A percentile compares a stretch with the other conserved stretches of the same genome.
Conservation (phyloP, 2,888 invertebrate species). For the Cantharis rustica region DNA sequence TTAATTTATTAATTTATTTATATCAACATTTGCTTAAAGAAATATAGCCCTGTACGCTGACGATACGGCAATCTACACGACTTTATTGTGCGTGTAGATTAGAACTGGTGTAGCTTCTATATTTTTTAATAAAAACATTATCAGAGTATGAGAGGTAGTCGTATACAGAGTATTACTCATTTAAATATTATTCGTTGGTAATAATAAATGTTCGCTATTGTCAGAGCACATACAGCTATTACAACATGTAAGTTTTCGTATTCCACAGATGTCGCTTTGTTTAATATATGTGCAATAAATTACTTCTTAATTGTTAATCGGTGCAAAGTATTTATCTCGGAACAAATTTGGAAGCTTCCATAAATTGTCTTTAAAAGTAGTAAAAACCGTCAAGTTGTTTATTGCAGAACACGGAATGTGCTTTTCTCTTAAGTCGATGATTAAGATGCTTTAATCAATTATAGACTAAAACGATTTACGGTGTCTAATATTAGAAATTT, state of each 20-base stretch:
- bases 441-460: conserved; percentile 26
- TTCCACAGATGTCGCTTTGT: not conserved
- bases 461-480: not conserved
- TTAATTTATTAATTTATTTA: too few species aligned
- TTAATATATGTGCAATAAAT: not conserved
- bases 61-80: too few species aligned
- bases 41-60: too few species aligned
- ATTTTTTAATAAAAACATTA: too few species aligned
- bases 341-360: conserved; percentile 12
- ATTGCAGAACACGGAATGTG: conserved; percentile 26
- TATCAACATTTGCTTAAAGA: too few species aligned
- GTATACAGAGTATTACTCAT: too few species aligned
- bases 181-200: too few species aligned
- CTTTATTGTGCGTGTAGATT: too few species aligned
- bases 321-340: not conserved
- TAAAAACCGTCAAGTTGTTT: conserved; percentile 20
- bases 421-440: conserved; percentile 24
- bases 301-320: not conserved
- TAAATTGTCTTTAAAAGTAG: conserved; percentile 23
- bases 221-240: too few species aligned
- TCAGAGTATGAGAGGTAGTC: too few species aligned
- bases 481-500: not conserved
- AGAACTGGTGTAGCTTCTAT: too few species aligned
- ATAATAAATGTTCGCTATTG: too few species aligned
- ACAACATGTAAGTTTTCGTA: not conserved